Percentiles rank a stretch among this genome's conserved stretches.
phyloP scores from a whole-genome alignment of 92 coral and sea anemone genomes.

The Porites cylindrica region DNA sequence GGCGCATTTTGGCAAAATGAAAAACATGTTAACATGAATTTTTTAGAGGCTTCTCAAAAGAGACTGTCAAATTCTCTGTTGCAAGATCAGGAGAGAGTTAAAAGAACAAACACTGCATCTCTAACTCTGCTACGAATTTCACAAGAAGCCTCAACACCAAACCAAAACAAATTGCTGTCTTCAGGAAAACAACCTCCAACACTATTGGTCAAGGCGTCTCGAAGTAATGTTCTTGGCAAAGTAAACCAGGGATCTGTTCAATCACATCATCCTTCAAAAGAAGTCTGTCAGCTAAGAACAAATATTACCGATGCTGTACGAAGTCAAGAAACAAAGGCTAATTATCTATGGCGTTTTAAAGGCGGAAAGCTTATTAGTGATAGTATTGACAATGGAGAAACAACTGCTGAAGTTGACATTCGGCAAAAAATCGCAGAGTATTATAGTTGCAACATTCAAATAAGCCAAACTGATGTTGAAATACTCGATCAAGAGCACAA shows the following conservation, averaged over 20 bases:
- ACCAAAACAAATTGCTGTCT: not conserved
- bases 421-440: not conserved
- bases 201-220: not conserved
- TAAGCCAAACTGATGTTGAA: not conserved
- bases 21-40: not conserved
- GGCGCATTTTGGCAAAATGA: not conserved
- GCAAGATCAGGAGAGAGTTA: constrained; percentile 7
- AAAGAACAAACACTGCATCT: constrained; percentile 2
- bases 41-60: constrained; percentile 1
- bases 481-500: constrained; percentile 11
- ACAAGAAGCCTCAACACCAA: constrained; percentile 1
- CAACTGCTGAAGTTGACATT: constrained; percentile 13
- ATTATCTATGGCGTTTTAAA: constrained; percentile 46
- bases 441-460: not conserved
- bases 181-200: not conserved
- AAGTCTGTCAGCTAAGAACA: not conserved
- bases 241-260: not conserved
- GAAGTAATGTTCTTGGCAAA: not conserved
- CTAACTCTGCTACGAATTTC: constrained; percentile 7
- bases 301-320: not conserved
- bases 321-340: constrained; percentile 18
- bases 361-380: constrained; percentile 44
- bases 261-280: not conserved
- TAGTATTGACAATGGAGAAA: constrained; percentile 1
- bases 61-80: not conserved